Evolutionary conservation across 2,888 invertebrate species (phyloP).

Genomic region (Agonopterix heracliana): DNA sequence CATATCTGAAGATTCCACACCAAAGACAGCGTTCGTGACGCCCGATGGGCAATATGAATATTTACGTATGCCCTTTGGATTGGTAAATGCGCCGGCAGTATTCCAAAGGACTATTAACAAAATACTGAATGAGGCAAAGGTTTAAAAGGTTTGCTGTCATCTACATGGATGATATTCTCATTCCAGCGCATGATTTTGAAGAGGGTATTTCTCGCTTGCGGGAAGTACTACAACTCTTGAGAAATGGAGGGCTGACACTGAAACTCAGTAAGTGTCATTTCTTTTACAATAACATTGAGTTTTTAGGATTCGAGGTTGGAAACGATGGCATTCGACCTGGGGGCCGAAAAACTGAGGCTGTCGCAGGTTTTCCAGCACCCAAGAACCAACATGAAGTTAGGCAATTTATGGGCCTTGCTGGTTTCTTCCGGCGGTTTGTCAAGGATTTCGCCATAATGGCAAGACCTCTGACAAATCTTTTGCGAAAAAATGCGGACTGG

Average conservation of each 20-base stretch:
- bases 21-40: too few species aligned
- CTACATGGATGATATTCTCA: background rate
- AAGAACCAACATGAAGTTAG: conserved; percentile 11
- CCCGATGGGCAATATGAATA: too few species aligned
- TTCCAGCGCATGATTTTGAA: conserved; percentile 10
- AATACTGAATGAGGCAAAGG: conserved; percentile 15
- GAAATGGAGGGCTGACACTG: conserved; percentile 11
- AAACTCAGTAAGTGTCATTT: conserved; percentile 16
- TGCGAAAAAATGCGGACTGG: too few species aligned
- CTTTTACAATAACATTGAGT: conserved; percentile 7
- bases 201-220: background rate
- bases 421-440: too few species aligned
- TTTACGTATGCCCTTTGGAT: too few species aligned
- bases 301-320: conserved; percentile 14
- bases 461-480: too few species aligned
- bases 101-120: conserved; percentile 32
- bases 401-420: too few species aligned
- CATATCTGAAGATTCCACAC: too few species aligned
- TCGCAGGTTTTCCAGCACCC: conserved; percentile 11
- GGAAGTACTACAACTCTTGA: background rate
- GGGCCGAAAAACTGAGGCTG: too few species aligned
- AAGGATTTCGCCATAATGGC: too few species aligned
- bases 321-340: conserved; percentile 15
- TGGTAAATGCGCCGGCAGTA: too few species aligned
- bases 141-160: conserved; percentile 6